Base-by-base conservation (phyloP, 2,113 vertebrate genomes). In the Eonycteris spelaea region DNA sequence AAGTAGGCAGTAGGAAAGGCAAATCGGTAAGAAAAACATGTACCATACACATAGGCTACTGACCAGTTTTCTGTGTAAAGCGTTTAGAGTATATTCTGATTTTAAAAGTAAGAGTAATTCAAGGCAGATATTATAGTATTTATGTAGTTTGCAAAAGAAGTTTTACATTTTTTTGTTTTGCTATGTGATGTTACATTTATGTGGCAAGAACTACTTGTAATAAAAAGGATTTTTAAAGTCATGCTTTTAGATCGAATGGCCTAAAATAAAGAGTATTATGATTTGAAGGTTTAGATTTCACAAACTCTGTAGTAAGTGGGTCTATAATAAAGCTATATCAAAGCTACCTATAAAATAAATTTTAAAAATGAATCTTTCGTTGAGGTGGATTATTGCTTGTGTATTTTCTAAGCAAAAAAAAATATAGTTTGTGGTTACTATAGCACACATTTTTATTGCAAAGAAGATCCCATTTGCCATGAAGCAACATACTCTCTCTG, bases 121-220 rank as follows among this genome's bases (percentile, higher is more conserved):
- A 91, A 94, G 79, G 75, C 77, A 96, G 70, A 95, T 95, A 87
- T 91, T 95, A 53, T 96, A 86, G 45, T 97, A 96, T 98, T 97
- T 97, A 97, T 96, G 74, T 97, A 96, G 97, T 87, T 95, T 4
- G 40, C 86, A 95, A 67, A 61, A 96, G 95, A 97, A 6, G 97
- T 98, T 98, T 98, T 98, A 97, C 97, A 96, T 38, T 11, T 51
- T 51, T 65, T 85, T 63, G 24, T 63, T 97, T 91, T 94, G 95
- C 97, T 93, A 59, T 98, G 48, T 97, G 95, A 90, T 98, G 30
- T 97, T 97, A 94, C 73, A 73, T 96, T 97, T 96, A 95, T 96
- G 98, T 98, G 98, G 98, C 98, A 97, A 97, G 97, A 98, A 97
- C 98, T 98, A 98, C 98, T 92, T 96, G 86, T 90, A 97, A 97